A percentile compares a stretch with the other conserved stretches of the same genome.
phyloP scores from a whole-genome alignment of 2,113 vertebrate species.

The Tylochromis polylepis region DNA sequence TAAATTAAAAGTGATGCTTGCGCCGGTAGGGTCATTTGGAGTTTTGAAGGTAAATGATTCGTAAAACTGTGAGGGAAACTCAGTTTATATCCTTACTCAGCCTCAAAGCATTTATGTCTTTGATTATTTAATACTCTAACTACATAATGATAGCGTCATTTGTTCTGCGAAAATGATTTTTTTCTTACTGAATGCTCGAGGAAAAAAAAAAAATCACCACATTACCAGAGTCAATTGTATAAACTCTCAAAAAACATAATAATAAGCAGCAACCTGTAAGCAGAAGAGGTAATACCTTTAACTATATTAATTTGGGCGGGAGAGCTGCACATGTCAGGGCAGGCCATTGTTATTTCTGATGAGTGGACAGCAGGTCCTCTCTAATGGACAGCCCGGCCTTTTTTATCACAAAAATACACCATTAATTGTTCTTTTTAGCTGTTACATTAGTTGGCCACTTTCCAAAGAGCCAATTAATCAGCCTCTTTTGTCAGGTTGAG shows the following conservation, averaged over 20 bases:
- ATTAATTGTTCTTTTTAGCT: constrained; percentile 61
- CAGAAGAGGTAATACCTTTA: constrained; percentile 7
- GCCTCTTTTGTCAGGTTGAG: constrained; percentile 51
- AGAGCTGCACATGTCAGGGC: constrained; percentile 4
- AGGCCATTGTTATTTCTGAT: constrained; percentile 55
- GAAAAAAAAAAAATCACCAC: background rate
- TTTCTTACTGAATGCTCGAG: constrained; percentile 8
- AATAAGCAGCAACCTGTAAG: background rate
- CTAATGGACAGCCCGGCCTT: constrained; percentile 30
- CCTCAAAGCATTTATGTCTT: constrained; percentile 49
- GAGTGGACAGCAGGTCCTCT: constrained; percentile 38
- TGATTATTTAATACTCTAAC: constrained; percentile 41
- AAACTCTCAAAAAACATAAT: background rate
- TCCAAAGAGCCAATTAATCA: constrained; percentile 68
- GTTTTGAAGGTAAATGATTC: constrained; percentile 47
- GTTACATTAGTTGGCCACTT: constrained; percentile 48
- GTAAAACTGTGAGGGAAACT: constrained; percentile 27
- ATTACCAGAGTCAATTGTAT: background rate
- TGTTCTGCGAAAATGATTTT: constrained; percentile 34
- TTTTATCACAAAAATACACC: constrained; percentile 47
- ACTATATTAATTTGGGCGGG: constrained; percentile 22
- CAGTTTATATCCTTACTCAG: constrained; percentile 14
- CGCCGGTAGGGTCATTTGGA: constrained; percentile 17
- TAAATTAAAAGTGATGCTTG: constrained; percentile 41
- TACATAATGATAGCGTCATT: constrained; percentile 53